phyloP scores from a whole-genome alignment of 2,113 vertebrate species.

The Macquaria ambigua region DNA sequence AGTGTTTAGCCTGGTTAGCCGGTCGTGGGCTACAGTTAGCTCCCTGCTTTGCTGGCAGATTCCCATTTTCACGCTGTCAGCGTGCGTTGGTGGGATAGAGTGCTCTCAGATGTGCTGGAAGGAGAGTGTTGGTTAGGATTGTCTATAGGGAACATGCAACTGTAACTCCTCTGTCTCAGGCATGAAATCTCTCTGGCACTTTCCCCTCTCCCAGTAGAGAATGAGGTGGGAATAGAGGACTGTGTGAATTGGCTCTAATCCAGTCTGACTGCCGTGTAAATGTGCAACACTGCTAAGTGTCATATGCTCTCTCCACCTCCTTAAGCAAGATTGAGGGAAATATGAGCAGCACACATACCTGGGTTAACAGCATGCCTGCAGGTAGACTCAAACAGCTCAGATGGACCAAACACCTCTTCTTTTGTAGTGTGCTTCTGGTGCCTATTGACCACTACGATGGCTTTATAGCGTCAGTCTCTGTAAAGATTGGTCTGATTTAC shows the following conservation, averaged over 20 bases:
- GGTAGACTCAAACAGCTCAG: neutral
- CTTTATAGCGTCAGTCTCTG: slow-evolving; percentile 35
- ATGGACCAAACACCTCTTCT: slow-evolving; percentile 14
- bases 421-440: slow-evolving; percentile 17
- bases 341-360: slow-evolving; percentile 35
- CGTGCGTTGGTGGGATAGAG: slow-evolving; percentile 53
- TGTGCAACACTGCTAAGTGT: slow-evolving; percentile 55
- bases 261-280: slow-evolving; percentile 68
- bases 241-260: slow-evolving; percentile 76
- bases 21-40: slow-evolving; percentile 64
- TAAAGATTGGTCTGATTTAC: slow-evolving; percentile 65
- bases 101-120: slow-evolving; percentile 67
- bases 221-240: slow-evolving; percentile 54
- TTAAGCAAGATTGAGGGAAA: slow-evolving; percentile 51
- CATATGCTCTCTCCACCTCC: slow-evolving; percentile 46
- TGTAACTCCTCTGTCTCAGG: slow-evolving; percentile 73
- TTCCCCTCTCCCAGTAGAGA: slow-evolving; percentile 58
- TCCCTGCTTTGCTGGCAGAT: slow-evolving; percentile 72
- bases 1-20: slow-evolving; percentile 65
- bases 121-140: slow-evolving; percentile 64
- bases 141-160: slow-evolving; percentile 71
- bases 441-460: slow-evolving; percentile 26
- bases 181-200: slow-evolving; percentile 81
- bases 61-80: slow-evolving; percentile 83
- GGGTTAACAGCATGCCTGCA: slow-evolving; percentile 18